Base-by-base conservation (phyloP, 2,113 vertebrate species). In the Perca fluviatilis region DNA sequence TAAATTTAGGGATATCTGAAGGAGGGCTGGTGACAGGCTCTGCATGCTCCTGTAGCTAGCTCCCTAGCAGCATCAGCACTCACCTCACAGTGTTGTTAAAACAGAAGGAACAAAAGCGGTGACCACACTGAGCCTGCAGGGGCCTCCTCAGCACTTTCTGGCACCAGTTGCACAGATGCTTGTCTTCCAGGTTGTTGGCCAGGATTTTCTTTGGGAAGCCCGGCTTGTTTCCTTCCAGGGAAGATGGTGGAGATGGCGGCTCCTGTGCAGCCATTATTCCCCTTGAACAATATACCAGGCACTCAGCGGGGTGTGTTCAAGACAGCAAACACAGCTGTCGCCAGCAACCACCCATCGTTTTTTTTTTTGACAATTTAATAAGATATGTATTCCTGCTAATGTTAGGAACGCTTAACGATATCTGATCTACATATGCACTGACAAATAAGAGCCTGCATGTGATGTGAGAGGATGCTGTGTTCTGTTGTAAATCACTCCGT, bases 101-200 rank as follows among this genome's bases (percentile, higher is more conserved):
- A 62, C 98, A 99, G 82, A 93, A 97, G 3, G 95, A 97, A 72
- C 98, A 99, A 89, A 98, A 99, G 63, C 98, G 98, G 72, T 99
- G 98, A 13, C 98, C 98, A 0, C 98, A 99, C 87, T 98, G 97
- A 0, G 98, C 98, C 86, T 99, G 98, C 81, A 97, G 92, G 0
- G 98, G 98, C 81, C 97, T 94, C 56, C 98, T 94, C 66, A 99
- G 68, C 13, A 99, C 95, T 62, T 98, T 97, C 91, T 93, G 95
- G 70, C 98, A 99, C 16, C 97, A 97, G 0, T 97, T 97, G 74
- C 98, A 99, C 91, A 99, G 87, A 86, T 99, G 98, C 76, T 99
- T 99, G 86, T 96, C 97, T 88, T 99, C 97, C 8, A 97, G 93
- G 81, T 94, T 96, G 67, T 97, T 96, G 67, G 96, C 97, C 75